Conservation (phyloP, 2,797 vertebrate species). For the Chaenodraco wilsoni region DNA sequence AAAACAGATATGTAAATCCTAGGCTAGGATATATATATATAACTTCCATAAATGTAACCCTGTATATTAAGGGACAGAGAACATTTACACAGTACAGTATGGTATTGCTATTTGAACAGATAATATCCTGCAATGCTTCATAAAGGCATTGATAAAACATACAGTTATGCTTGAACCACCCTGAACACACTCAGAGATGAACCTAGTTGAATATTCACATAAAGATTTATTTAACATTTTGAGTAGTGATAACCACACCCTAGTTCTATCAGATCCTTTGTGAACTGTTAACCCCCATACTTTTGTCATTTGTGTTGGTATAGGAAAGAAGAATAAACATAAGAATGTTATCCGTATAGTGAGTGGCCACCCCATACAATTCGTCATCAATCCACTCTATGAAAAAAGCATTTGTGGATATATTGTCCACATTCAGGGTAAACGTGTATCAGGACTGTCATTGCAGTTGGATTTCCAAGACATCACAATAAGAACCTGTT, state of each 20-base stretch:
- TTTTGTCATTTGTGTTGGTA: too few relatives aligned
- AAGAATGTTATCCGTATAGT: not conserved
- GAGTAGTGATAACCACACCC: too few relatives aligned
- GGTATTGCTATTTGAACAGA: not conserved
- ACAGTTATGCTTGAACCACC: not conserved
- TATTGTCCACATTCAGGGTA: slow-evolving; percentile 10
- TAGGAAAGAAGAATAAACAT: too few relatives aligned
- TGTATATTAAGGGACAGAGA: not conserved
- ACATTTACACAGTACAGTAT: not conserved
- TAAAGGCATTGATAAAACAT: not conserved
- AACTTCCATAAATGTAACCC: not conserved
- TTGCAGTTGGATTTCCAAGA: slow-evolving; percentile 8
- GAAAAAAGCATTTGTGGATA: not conserved
- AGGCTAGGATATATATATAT: not conserved
- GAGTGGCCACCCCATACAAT: accelerated
- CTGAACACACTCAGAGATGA: not conserved
- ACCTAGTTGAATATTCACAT: not conserved
- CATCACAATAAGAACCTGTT: slow-evolving; percentile 39
- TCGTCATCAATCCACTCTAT: not conserved
- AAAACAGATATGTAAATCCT: slow-evolving; percentile 23
- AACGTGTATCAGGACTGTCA: not conserved
- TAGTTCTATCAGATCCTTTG: too few relatives aligned
- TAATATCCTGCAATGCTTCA: not conserved
- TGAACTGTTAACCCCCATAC: too few relatives aligned
- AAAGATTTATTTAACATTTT: not conserved